Percentiles rank a stretch among this genome's conserved stretches.
phyloP scores from a whole-genome alignment of 2,113 vertebrate species.

The Pristiophorus japonicus region DNA sequence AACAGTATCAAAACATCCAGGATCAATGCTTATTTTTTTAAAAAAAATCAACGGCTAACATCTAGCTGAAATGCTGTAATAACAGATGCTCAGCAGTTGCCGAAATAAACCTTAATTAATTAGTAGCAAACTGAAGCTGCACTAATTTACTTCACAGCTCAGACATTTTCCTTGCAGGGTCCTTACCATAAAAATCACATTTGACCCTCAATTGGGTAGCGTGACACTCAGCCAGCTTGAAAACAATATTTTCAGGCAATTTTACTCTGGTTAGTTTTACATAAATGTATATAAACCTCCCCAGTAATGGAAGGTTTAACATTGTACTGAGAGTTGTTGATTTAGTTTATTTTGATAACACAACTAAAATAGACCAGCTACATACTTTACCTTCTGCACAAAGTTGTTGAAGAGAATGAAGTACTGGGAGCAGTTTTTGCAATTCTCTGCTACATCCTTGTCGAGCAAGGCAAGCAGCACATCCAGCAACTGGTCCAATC shows the following conservation, averaged over 20 bases:
- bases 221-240: background rate
- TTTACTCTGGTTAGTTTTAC: background rate
- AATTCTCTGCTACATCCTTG: constrained; percentile 96
- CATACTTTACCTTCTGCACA: constrained; percentile 77
- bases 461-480: constrained; percentile 85
- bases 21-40: no score
- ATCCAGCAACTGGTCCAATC: constrained; percentile 74
- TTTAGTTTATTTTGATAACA: background rate
- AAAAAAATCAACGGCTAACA: background rate
- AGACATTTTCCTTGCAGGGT: background rate
- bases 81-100: background rate
- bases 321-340: background rate
- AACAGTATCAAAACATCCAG: no score
- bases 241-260: background rate
- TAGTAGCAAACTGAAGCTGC: background rate
- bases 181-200: background rate
- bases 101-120: background rate
- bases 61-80: background rate
- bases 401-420: constrained; percentile 95
- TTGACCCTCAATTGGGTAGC: background rate
- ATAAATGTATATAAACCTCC: no score
- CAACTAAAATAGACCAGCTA: background rate
- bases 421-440: constrained; percentile 96
- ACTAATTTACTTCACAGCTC: background rate
- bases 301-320: background rate